These are phyloP conservation scores for Tiliqua scincoides DNA, from an alignment of 2,113 vertebrate species.

Conservation along the genomic window DNA sequence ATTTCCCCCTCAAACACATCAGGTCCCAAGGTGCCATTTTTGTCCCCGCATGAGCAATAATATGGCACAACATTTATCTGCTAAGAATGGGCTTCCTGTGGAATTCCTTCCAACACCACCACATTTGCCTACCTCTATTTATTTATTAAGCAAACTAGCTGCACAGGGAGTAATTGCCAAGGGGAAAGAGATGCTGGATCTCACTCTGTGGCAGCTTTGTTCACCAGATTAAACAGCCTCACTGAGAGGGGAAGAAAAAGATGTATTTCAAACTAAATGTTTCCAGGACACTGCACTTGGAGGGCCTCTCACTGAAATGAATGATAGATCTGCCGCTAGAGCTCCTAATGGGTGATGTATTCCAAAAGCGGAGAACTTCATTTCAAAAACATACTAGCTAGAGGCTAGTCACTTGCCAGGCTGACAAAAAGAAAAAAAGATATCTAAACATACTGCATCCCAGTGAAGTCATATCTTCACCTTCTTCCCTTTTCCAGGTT, in stretches of 20 bases:
- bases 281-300: conserved; percentile 40
- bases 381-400: neutral
- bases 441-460: conserved; percentile 15
- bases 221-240: conserved; percentile 57
- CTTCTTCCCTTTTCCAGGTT: conserved; percentile 16
- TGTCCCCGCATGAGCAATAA: neutral
- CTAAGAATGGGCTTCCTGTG: conserved; percentile 25
- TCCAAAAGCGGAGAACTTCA: conserved; percentile 6
- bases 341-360: neutral
- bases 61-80: neutral
- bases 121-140: neutral
- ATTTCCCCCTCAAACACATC: accelerated
- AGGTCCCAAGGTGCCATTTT: neutral
- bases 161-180: conserved; percentile 32
- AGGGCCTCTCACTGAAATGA: conserved; percentile 56
- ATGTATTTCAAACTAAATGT: conserved; percentile 40
- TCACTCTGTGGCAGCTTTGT: conserved; percentile 46
- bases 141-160: neutral
- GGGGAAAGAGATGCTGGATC: conserved; percentile 42
- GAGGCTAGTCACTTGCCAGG: neutral
- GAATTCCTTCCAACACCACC: neutral
- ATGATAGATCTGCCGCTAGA: neutral
- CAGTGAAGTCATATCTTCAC: conserved; percentile 44
- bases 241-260: conserved; percentile 18
- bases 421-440: conserved; percentile 21